A percentile compares a stretch with the other conserved stretches of the same genome.
Evolutionary conservation across 2,797 vertebrate genomes (phyloP).

Genomic region (Chaetophractus vellerosus): DNA sequence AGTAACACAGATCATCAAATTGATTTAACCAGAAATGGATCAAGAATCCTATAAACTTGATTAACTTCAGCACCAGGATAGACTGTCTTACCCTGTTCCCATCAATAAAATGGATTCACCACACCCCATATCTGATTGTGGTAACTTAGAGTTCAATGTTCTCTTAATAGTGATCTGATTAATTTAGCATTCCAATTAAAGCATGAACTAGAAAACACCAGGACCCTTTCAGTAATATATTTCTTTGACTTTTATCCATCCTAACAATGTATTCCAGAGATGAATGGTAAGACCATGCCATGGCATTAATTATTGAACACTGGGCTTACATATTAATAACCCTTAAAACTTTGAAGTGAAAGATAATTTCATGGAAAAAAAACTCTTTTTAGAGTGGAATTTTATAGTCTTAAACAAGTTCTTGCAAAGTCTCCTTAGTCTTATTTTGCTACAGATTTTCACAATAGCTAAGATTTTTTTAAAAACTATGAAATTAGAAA

Average conservation of each 20-base stretch:
- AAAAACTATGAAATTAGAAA: neutral
- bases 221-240: neutral
- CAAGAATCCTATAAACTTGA: conserved; percentile 4
- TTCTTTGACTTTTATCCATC: conserved; percentile 16
- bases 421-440: conserved; percentile 14
- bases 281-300: neutral
- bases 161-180: conserved; percentile 49
- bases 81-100: neutral
- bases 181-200: conserved; percentile 39
- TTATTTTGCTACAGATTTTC: conserved; percentile 29
- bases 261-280: neutral
- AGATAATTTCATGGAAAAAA: neutral
- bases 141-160: neutral
- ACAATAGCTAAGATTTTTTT: neutral
- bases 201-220: neutral
- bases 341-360: neutral
- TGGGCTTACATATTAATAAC: neutral
- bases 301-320: neutral
- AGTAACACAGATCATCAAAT: neutral
- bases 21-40: conserved; percentile 46
- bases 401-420: neutral
- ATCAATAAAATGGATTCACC: neutral
- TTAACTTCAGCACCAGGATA: neutral
- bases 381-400: conserved; percentile 28
- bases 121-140: neutral